These are phyloP conservation scores for Callipepla californica DNA, from an alignment of 2,113 vertebrate species.

Conservation along the genomic window DNA sequence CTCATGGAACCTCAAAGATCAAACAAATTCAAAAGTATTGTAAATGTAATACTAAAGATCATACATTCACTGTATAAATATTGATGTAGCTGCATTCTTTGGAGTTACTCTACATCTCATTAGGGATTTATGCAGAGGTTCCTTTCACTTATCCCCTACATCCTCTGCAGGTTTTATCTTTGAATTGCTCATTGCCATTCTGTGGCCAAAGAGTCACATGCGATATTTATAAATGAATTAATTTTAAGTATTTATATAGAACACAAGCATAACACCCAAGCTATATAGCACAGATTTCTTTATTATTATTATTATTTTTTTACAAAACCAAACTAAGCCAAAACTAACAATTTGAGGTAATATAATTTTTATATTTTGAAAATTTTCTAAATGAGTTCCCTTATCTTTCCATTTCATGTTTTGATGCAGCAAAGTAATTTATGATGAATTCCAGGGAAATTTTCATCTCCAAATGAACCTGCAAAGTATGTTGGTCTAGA, in stretches of 20 bases:
- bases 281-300: background rate
- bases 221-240: background rate
- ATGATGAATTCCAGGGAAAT: background rate
- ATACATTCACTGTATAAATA: background rate
- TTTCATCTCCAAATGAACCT: background rate
- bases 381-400: no score
- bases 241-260: background rate
- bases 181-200: slow-evolving; percentile 27
- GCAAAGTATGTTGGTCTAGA: background rate
- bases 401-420: no score
- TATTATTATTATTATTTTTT: no score
- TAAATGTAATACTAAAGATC: background rate
- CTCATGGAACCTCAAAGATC: background rate
- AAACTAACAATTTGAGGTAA: no score
- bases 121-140: background rate
- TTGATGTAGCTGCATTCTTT: background rate
- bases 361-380: no score
- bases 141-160: background rate
- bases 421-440: no score
- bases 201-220: background rate
- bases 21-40: background rate
- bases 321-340: no score
- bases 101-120: background rate
- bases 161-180: background rate
- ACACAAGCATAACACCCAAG: rapidly evolving